Base-by-base conservation (phyloP, 2,888 invertebrate species). In the Heteropelma amictum region DNA sequence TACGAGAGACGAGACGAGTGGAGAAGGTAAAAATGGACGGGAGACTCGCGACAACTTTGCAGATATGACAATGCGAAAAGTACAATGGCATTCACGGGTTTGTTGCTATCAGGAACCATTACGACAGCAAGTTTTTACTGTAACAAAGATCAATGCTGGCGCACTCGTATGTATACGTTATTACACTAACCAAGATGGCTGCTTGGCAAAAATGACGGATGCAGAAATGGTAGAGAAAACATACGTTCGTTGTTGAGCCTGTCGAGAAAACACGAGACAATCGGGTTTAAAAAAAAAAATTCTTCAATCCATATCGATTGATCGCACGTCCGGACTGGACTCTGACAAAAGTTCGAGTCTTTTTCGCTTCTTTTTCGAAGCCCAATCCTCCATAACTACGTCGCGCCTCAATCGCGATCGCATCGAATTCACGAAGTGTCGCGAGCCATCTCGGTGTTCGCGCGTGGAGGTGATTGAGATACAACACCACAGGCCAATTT, bases 391-490 rank as follows among this genome's bases (percentile, higher is more conserved):
- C 10, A 10, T 26, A 12, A 12, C 21, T 28, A 19, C 35, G 21
- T 7, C 6, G 8, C 26, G 7, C 30, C n/a, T n/a, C n/a, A n/a
- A 23, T 49, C 28, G 8, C 38, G 30, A n/a, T n/a, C n/a, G n/a
- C n/a, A n/a, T n/a, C n/a, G n/a, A n/a, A n/a, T n/a, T n/a, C n/a
- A n/a, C n/a, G n/a, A n/a, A n/a, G n/a, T n/a, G n/a, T n/a, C n/a
- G n/a, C n/a, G n/a, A n/a, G n/a, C n/a, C n/a, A n/a, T n/a, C n/a
- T n/a, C n/a, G n/a, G n/a, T 49, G 64, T 60, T 58, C 51, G 49
- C 69, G 58, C 33, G 61, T 42, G 73, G 73, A 71, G 77, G 78
- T 76, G 53, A n/a, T n/a, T n/a, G n/a, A n/a, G n/a, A n/a, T n/a
- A n/a, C n/a, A n/a, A n/a, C n/a, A n/a, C n/a, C n/a, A n/a, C n/a